Percentiles rank a stretch among this genome's conserved stretches.
phyloP scores from a whole-genome alignment of 1,140 invertebrate species.

The Lepidurus arcticus region DNA sequence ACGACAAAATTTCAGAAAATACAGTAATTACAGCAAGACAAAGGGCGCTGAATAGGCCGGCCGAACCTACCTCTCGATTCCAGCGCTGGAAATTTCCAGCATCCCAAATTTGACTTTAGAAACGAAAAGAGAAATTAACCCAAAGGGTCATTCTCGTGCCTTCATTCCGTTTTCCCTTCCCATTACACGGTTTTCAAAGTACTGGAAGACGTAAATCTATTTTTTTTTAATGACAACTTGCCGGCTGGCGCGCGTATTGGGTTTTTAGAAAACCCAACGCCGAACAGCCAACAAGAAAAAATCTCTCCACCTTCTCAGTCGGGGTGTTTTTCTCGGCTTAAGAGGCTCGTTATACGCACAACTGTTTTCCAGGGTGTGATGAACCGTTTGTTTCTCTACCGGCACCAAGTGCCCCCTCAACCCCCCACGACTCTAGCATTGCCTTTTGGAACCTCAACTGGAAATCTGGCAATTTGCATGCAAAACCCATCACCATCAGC shows the following conservation, averaged over 20 bases:
- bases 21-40: too few species aligned
- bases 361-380: constrained; percentile 8
- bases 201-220: too few species aligned
- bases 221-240: not conserved
- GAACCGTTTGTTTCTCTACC: constrained; percentile 7
- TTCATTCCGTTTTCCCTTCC: not conserved
- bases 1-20: too few species aligned
- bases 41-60: too few species aligned
- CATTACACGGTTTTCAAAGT: too few species aligned
- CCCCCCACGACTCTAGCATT: not conserved
- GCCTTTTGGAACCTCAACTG: not conserved
- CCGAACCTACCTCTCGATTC: not conserved
- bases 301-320: not conserved
- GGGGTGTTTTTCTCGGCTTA: not conserved
- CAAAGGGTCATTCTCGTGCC: constrained; percentile 57
- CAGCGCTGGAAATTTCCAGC: constrained; percentile 44
- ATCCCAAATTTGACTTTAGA: constrained; percentile 42
- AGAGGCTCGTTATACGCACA: not conserved
- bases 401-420: not conserved
- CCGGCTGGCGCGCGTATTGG: not conserved
- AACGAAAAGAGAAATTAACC: constrained; percentile 41
- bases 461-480: not conserved
- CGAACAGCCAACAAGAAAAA: not conserved
- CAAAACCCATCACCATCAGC: constrained; percentile 18
- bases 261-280: too few species aligned